Percentiles rank a stretch among this genome's conserved stretches.
Evolutionary conservation across 2,797 vertebrate species (phyloP).

Genomic region (Anolis apletophallus): DNA sequence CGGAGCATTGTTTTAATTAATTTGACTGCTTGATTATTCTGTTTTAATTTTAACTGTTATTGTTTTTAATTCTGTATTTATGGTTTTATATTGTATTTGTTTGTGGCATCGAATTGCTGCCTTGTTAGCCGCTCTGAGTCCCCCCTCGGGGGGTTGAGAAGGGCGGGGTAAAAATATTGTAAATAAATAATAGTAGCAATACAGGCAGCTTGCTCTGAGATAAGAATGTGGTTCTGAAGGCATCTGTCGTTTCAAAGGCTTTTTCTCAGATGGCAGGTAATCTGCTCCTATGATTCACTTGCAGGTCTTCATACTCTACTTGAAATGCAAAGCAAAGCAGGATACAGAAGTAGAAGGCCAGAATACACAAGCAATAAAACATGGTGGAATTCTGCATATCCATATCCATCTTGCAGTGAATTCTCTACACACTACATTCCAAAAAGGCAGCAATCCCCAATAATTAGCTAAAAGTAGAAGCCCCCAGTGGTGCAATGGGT

Average conservation of each 20-base stretch:
- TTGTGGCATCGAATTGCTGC: too few relatives aligned
- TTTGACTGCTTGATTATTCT: too few relatives aligned
- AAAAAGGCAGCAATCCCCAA: not conserved
- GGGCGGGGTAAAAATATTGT: too few relatives aligned
- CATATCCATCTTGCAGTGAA: not conserved
- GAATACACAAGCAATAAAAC: not conserved
- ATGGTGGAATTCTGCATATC: not conserved
- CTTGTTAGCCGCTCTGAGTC: too few relatives aligned
- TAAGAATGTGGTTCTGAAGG: too few relatives aligned
- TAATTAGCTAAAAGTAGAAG: not conserved
- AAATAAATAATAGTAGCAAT: too few relatives aligned
- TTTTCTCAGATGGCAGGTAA: not conserved
- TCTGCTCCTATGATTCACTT: not conserved
- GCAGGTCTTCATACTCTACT: not conserved
- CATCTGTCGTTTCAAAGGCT: not conserved
- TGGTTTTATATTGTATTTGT: too few relatives aligned
- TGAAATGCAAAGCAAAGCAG: not conserved
- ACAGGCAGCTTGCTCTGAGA: not conserved
- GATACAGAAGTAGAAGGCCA: not conserved
- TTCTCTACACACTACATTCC: not conserved
- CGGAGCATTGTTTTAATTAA: too few relatives aligned
- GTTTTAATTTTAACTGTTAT: too few relatives aligned
- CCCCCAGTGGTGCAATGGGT: too few relatives aligned
- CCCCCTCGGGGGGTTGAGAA: too few relatives aligned
- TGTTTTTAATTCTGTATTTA: too few relatives aligned